Base-by-base conservation (phyloP, 2,113 vertebrate species). In the Scopus umbretta region DNA sequence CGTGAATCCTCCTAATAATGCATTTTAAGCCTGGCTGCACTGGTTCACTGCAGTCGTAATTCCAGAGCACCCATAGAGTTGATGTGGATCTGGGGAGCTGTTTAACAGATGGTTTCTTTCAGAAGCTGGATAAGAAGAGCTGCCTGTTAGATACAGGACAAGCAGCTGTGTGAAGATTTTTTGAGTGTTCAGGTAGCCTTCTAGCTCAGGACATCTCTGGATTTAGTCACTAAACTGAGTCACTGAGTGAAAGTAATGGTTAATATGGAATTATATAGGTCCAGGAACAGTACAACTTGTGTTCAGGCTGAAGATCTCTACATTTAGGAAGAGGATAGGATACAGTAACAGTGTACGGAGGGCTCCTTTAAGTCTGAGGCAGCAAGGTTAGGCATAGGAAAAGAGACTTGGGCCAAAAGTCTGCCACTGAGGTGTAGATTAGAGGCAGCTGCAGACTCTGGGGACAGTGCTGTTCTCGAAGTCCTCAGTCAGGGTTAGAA, bases 91-190 rank as follows among this genome's bases (percentile, higher is more conserved):
- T n/a, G 19, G 91, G 80, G 92, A 95, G 71, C 16, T 74, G 45
- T 95, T 97, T 96, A 96, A 87, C 86, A 96, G 92, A 95, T 92
- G 94, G 74, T 70, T 95, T 90, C 71, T 50, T 94, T 92, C 30
- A 26, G 79, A 85, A 92, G 58, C 74, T 92, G 95, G 32, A 34
- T 85, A 53, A 82, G 92, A 95, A 72, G 58, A 81, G 40, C 76
- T 89, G 78, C 80, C 29, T 76, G 23, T 87, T 92, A 89, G 78
- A 56, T 70, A 87, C 63, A 80, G 58, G 81, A n/a, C 78, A 89
- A 82, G 84, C 29, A 90, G 38, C 27, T 47, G 36, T 71, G 45
- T 21, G 42, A 80, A n/a, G 66, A 58, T 6, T 52, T 81, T 89
- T 45, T 62, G 45, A 89, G 42, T 32, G 42, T 59, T 90, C 81